Base-by-base conservation (phyloP, 2,797 vertebrate species). In the Iguana delicatissima region DNA sequence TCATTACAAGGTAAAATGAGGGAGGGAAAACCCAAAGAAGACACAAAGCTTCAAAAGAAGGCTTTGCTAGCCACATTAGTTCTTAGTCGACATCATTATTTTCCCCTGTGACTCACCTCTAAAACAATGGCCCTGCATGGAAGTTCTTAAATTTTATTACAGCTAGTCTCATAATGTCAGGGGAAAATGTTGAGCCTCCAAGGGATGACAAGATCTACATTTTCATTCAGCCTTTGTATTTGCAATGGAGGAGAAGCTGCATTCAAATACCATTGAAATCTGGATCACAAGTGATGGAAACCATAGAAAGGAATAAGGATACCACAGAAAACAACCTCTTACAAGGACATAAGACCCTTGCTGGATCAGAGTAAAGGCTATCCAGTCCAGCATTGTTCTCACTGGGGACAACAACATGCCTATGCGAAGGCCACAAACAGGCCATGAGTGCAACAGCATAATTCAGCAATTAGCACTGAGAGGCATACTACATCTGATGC, bases 41-140 rank as follows among this genome's bases (percentile, higher is more conserved):
- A 89, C 4, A 64, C 74, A 79, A 79, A 12, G 8, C 29, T 87
- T 87, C 57, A 79, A 80, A 84, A 84, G 32, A 77, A 64, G 32
- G 22, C 32, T 84, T 84, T 35, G 57, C 32, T 62, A 26, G 42
- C 32, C 72, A 84, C 24, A 52, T 89, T 77, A 38, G 12, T 50
- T 89, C 57, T 84, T 79, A 29, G 59, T 8, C 79, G 82, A 55
- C 73, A 62, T 55, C 16, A n/a, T 74, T 84, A 42, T 82, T 64
- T 84, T 22, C 29, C 38, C 62, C n/a, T 16, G 29, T 52, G 32
- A 52, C n/a, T 55, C 42, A 59, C 72, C 18, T 82, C 50, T 42
- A 82, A 73, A 69, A 38, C 64, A 82, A 50, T 82, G n/a, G 3
- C n/a, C 52, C 73, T 73, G 87, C n/a, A 72, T 46, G 26, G 64